Base-by-base conservation (phyloP, 2,888 invertebrate genomes). In the Nemotelus pantherinus region DNA sequence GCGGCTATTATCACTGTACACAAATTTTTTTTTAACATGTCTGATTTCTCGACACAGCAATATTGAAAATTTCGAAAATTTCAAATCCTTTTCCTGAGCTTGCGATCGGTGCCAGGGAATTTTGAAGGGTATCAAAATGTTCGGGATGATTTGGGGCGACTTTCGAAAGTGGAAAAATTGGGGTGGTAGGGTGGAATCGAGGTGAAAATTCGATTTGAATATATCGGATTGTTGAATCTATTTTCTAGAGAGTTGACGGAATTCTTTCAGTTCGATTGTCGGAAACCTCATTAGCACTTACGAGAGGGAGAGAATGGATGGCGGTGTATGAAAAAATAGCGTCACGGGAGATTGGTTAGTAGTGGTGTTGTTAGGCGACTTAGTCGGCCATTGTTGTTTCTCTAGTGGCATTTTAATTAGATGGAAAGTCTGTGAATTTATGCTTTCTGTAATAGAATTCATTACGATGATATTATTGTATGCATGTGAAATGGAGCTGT, bases 361-460 rank as follows among this genome's bases (percentile, higher is more conserved):
- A 47, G 65, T 65, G 4, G 65, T 65, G 44, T n/a, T 63, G 44
- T 65, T 65, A 47, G 65, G 43, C 65, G 65, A 65, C 47, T 9
- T 41, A 65, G 10, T 63, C 68, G 44, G 68, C 68, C 68, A 68
- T 68, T 10, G 41, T 50, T 68, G 68, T 5, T 25, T 39, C 53
- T 41, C 3, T 3, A 41, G 25, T 48, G 68, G 68, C n/a, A 50
- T 68, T 53, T 68, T 50, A 68, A 50, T 68, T 50, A 68, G 45
- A 47, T 68, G 68, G 68, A 68, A 68, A 68, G 68, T 68, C 53
- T 6, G 39, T 68, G 50, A 63, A 47, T 68, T 25, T 41, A 25
- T 53, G 53, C 43, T 67, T 68, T 48, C 2, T 7, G 25, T 25
- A 48, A 39, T 68, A 53, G 68, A 53, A 68, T 68, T 50, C 6